Base-by-base conservation (phyloP, 2,113 vertebrate genomes). In the Furnarius figulus region DNA sequence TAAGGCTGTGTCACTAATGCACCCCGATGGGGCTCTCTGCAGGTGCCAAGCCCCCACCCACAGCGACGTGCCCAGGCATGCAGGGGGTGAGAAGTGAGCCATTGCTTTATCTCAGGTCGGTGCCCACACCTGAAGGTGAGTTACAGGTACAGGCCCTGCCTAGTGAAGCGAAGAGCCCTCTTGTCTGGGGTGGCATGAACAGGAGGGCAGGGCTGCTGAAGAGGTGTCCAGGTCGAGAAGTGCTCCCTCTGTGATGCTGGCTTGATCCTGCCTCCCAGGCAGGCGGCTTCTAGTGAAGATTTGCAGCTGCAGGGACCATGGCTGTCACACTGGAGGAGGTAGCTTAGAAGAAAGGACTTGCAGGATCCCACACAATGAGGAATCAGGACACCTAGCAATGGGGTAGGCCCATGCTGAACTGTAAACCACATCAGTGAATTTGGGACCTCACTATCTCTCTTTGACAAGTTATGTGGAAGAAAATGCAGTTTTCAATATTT, bases 1-100 rank as follows among this genome's bases (percentile, higher is more conserved):
- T 21, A 52, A 20, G 50, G 1, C 67, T 2, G 0, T 16, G 23
- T 22, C 6, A 8, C 28, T 30, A 14, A 21, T 0, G 31, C 4
- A 3, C 8, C 15, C 1, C 2, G 20, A 3, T 3, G 72, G 9
- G 35, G 13, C 39, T 12, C 14, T 70, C 6, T 5, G 47, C 63
- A 7, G 58, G 2, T 3, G 3, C 1, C 19, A 2, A 47, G 27
- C 0, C 44, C 35, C 2, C n/a, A 5, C 10, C 10, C 16, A 0
- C 6, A 5, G 19, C n/a, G 61, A 49, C 65, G 5, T 3, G 65
- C 8, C 30, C 7, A 1, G 74, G 85, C 87, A 4, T 1, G 84
- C 65, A 1, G 59, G 16, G 14, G 65, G 84, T 25, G 52, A 28
- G 72, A 72, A 91, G 46, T 7, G 65, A 18, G 46, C 0, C n/a